A percentile compares a stretch with the other conserved stretches of the same genome.
Evolutionary conservation across 2,113 vertebrate species (phyloP).

Genomic region (Cheilinus undulatus): DNA sequence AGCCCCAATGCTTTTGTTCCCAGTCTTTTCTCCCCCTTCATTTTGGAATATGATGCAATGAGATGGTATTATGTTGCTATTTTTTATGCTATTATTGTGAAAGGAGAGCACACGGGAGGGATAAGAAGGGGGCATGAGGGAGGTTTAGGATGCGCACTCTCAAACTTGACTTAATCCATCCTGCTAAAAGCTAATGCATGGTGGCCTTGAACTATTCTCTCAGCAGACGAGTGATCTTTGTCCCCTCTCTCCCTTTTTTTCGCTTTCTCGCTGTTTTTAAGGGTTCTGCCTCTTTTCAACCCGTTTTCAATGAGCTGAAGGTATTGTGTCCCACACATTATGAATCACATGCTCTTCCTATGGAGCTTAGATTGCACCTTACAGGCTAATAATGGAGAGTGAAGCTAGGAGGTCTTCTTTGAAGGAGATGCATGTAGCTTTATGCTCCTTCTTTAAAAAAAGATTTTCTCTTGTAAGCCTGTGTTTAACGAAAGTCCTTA

Average conservation of each 20-base stretch:
- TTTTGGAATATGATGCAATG: slow-evolving; percentile 87
- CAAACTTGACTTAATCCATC: slow-evolving; percentile 88
- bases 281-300: slow-evolving; percentile 78
- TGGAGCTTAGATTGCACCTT: slow-evolving; percentile 62
- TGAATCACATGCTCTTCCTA: slow-evolving; percentile 68
- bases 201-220: slow-evolving; percentile 80
- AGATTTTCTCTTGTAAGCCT: slow-evolving; percentile 26
- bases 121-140: slow-evolving; percentile 65
- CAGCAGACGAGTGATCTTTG: slow-evolving; percentile 80
- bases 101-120: slow-evolving; percentile 72
- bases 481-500: neutral
- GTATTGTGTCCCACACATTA: slow-evolving; percentile 74
- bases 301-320: slow-evolving; percentile 78
- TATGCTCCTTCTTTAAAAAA: slow-evolving; percentile 39
- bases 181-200: slow-evolving; percentile 90
- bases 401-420: slow-evolving; percentile 51
- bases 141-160: slow-evolving; percentile 82
- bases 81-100: slow-evolving; percentile 85
- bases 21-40: slow-evolving; percentile 64
- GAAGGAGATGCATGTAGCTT: slow-evolving; percentile 58
- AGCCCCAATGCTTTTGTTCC: slow-evolving; percentile 78
- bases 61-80: slow-evolving; percentile 85
- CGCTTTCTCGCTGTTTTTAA: slow-evolving; percentile 69
- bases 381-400: slow-evolving; percentile 61
- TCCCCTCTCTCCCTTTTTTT: slow-evolving; percentile 62